Evolutionary conservation across 2,888 invertebrate genomes (phyloP), one percentile per base, ranked within the genome.

Genomic region (Eristalinus aeneus): DNA sequence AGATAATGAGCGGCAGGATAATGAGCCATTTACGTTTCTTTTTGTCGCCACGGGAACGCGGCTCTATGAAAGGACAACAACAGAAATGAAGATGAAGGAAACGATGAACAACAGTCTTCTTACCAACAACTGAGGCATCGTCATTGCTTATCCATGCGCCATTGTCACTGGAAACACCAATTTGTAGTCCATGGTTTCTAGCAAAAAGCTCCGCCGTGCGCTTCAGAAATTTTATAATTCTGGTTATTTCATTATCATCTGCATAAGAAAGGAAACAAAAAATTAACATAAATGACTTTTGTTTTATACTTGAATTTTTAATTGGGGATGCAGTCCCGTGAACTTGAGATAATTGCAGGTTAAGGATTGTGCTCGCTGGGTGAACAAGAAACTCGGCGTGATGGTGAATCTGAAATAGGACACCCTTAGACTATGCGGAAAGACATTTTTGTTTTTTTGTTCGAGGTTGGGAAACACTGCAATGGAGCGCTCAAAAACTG

Each of bases 1-100:
- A 88, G 61, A 92, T 92, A 68, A 92, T 90, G 68, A 92, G 81
- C 0, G 92, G 92, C 74, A 92, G 77, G 20, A 92, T 89, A 23
- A 92, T 88, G 1, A 91, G 89, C 91, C 91, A 92, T 88, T 89
- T 90, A 31, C 88, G 88, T 63, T 90, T 90, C 84, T 89, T 91
- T 77, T 89, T 91, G 46, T 91, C 90, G 32, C 88, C 88, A 34
- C 88, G 88, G 0, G 88, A 79, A 12, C 92, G 90, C 0, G 90
- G 74, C 22, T 91, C 92, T 85, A 46, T 16, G 6, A 31, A 53
- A 2, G 1, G 56, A 36, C 9, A 10, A 60, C 32, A 31, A 10
- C 10, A 56, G 10, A 54, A 53, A 39, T 27, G 12, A 10, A 12
- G 39, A 9, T 53, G 56, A 20, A 46, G 5, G 60, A 8, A 11